phyloP scores from a whole-genome alignment of 2,113 vertebrate genomes.

The Tachysurus fulvidraco region DNA sequence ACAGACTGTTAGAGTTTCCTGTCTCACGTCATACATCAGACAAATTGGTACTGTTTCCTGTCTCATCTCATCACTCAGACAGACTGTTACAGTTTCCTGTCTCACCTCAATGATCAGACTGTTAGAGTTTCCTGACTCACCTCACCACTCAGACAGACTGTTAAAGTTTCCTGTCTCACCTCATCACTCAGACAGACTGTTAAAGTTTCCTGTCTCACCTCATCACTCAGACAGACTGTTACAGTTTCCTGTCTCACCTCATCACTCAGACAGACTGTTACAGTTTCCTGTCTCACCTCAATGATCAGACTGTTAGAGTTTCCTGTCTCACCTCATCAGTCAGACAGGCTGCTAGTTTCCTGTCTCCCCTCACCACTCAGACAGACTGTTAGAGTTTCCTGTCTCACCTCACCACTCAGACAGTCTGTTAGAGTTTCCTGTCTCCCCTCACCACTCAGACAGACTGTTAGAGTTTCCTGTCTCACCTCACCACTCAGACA shows the following conservation, averaged over 20 bases:
- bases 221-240: neutral
- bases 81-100: neutral
- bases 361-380: neutral
- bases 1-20: neutral
- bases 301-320: neutral
- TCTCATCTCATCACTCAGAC: neutral
- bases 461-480: neutral
- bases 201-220: neutral
- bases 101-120: neutral
- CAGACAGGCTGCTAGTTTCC: neutral
- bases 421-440: neutral
- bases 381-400: neutral
- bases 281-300: neutral
- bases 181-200: neutral
- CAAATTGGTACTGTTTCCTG: neutral
- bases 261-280: neutral
- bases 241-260: neutral
- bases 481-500: neutral
- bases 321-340: neutral
- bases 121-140: neutral
- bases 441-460: neutral
- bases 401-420: neutral
- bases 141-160: neutral
- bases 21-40: neutral
- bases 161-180: neutral